phyloP scores from a whole-genome alignment of 2,888 invertebrate genomes.

The Thereva nobilitata region DNA sequence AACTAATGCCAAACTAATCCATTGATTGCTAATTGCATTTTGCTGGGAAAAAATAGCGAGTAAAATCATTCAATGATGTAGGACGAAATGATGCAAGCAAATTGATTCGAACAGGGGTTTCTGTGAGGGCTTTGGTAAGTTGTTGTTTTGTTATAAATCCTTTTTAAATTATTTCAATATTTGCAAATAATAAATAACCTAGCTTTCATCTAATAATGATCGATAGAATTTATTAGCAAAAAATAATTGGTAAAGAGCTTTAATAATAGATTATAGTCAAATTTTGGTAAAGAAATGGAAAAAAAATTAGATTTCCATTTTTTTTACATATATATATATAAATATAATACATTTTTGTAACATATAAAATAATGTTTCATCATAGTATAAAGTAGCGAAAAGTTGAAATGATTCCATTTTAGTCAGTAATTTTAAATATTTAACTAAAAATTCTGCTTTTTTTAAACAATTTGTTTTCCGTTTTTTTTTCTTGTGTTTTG shows the following conservation, averaged over 20 bases:
- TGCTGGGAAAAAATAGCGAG: conserved; percentile 39
- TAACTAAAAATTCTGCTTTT: too few species aligned
- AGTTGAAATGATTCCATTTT: too few species aligned
- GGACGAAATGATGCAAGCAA: not conserved
- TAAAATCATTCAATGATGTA: conserved; percentile 46
- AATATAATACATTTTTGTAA: too few species aligned
- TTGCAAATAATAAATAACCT: not conserved
- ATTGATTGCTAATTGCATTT: conserved; percentile 9
- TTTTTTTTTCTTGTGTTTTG: conserved; percentile 41
- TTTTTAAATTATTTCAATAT: too few species aligned
- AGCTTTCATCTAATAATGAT: not conserved
- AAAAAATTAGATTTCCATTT: too few species aligned
- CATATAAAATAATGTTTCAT: too few species aligned
- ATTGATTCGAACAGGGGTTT: conserved; percentile 59
- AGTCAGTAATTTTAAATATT: too few species aligned
- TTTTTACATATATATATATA: too few species aligned
- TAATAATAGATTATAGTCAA: conserved; percentile 2
- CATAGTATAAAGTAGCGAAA: too few species aligned
- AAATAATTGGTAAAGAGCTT: conserved; percentile 1
- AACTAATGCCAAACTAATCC: not conserved
- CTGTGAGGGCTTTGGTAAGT: conserved; percentile 67
- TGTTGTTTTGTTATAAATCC: not conserved
- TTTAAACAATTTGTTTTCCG: conserved; percentile 26
- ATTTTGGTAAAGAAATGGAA: too few species aligned
- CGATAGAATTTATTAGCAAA: not conserved